These are phyloP conservation scores for Crenichthys baileyi DNA, from an alignment of 2,797 vertebrate species.

Conservation along the genomic window DNA sequence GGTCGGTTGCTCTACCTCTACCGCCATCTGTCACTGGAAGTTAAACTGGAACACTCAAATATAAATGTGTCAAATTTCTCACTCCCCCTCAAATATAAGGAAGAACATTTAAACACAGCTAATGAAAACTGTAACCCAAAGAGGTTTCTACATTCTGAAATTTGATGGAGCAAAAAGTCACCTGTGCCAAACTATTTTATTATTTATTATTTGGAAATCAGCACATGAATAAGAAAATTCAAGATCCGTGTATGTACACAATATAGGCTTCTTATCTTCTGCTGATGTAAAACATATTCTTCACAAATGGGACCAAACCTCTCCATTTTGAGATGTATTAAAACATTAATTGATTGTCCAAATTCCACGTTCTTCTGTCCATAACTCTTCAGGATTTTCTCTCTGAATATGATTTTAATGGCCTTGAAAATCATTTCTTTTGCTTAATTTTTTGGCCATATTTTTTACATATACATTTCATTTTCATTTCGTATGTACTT, in stretches of 20 bases:
- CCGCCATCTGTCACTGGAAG: neutral
- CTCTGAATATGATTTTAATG: neutral
- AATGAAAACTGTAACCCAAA: neutral
- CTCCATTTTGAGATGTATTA: neutral
- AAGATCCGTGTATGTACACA: neutral
- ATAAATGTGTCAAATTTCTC: neutral
- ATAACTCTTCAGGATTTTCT: neutral
- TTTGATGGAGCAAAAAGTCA: neutral
- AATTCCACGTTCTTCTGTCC: neutral
- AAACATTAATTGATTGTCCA: neutral
- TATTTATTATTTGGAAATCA: neutral
- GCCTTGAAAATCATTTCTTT: neutral
- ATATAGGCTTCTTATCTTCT: neutral
- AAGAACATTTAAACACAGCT: neutral
- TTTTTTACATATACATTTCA: neutral
- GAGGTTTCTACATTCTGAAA: neutral
- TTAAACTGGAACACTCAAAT: neutral
- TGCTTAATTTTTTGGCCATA: neutral
- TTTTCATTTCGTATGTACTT: neutral
- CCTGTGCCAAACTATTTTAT: neutral
- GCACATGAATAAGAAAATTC: neutral
- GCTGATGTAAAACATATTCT: neutral
- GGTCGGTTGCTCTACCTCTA: neutral
- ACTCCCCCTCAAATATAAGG: neutral
- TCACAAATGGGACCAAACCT: neutral